phyloP scores from a whole-genome alignment of 2,113 vertebrate species.

The Tautogolabrus adspersus region DNA sequence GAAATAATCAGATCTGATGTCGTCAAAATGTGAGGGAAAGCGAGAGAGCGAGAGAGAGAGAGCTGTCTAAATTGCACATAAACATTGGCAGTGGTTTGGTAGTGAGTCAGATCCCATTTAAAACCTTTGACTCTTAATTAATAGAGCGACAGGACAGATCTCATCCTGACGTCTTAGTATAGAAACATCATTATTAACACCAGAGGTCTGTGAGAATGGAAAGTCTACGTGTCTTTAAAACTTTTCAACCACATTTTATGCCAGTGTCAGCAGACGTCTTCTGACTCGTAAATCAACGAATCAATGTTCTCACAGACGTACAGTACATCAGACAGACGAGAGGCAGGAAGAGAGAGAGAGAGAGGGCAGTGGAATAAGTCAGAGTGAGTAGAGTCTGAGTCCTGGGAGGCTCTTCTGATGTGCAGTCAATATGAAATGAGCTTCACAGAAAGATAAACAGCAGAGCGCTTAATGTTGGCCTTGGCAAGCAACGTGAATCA shows the following conservation, averaged over 20 bases:
- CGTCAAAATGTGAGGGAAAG: too few species aligned
- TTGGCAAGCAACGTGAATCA: not conserved
- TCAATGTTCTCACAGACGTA: not conserved
- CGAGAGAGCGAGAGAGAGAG: too few species aligned
- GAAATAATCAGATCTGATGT: too few species aligned
- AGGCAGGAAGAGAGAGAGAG: not conserved
- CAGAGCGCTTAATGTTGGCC: not conserved
- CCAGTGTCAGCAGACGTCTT: not conserved
- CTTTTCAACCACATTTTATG: not conserved
- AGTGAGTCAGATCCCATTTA: too few species aligned
- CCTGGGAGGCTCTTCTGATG: constrained; percentile 3
- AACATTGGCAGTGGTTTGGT: too few species aligned
- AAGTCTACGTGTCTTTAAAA: not conserved
- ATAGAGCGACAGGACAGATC: too few species aligned
- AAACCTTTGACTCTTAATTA: too few species aligned
- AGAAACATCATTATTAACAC: too few species aligned
- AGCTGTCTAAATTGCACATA: too few species aligned
- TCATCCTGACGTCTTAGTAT: too few species aligned
- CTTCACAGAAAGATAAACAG: constrained; percentile 1
- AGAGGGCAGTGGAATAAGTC: not conserved
- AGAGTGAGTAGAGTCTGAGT: not conserved
- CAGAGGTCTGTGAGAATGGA: too few species aligned
- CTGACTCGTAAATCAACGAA: not conserved
- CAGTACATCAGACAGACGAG: not conserved
- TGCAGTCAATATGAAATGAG: not conserved